These are phyloP conservation scores for Acanthaster planci DNA, from an alignment of 35 echinoderm and acorn worm genomes.

Conservation along the genomic window DNA sequence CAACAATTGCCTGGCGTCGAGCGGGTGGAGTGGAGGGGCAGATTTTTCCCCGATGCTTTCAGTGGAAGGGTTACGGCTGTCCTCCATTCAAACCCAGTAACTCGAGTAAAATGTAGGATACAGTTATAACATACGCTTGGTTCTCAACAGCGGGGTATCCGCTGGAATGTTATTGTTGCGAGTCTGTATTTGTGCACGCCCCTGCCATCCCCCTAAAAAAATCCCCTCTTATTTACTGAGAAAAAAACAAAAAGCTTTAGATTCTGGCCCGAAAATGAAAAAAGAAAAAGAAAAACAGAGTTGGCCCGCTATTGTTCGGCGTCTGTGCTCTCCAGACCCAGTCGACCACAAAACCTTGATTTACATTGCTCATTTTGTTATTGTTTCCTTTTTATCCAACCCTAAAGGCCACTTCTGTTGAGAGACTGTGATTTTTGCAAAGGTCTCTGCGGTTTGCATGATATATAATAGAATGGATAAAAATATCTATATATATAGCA, in stretches of 20 bases:
- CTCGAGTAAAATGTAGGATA: slow-evolving; percentile 18
- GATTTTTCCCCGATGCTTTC: not conserved
- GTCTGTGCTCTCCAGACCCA: not conserved
- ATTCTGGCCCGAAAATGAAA: too few relatives aligned
- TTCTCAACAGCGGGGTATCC: slow-evolving; percentile 1
- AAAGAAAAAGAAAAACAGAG: too few relatives aligned
- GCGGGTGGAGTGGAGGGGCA: not conserved
- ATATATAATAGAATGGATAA: slow-evolving; percentile 22
- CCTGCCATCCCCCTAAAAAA: too few relatives aligned
- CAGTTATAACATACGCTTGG: slow-evolving; percentile 15
- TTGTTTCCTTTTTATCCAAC: slow-evolving; percentile 18
- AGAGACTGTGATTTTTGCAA: slow-evolving; percentile 19
- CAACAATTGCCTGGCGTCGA: slow-evolving; percentile 1
- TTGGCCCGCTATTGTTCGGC: too few relatives aligned
- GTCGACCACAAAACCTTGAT: slow-evolving; percentile 5
- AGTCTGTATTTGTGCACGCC: not conserved
- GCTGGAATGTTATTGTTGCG: slow-evolving; percentile 19
- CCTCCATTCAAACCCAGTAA: not conserved
- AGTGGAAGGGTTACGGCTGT: not conserved
- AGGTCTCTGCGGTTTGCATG: not conserved
- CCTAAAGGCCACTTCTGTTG: not conserved
- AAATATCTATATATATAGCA: slow-evolving; percentile 12
- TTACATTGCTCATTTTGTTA: not conserved
- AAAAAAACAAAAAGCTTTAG: too few relatives aligned
- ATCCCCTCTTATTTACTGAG: too few relatives aligned